These are phyloP conservation scores for Xiphophorus birchmanni DNA, from an alignment of 2,797 vertebrate genomes.

Conservation along the genomic window DNA sequence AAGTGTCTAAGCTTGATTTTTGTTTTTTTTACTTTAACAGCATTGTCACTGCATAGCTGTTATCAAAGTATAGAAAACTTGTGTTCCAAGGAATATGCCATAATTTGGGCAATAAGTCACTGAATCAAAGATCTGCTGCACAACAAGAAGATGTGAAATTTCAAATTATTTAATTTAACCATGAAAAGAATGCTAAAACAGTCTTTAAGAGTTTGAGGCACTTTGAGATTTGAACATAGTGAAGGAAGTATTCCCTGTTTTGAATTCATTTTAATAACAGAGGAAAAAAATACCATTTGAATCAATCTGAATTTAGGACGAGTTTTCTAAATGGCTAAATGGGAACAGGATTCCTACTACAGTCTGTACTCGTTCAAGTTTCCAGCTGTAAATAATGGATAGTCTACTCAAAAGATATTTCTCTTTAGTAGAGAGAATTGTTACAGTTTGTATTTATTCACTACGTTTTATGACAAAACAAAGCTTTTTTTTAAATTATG, in stretches of 20 bases:
- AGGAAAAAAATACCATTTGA: constrained; percentile 40
- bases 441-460: constrained; percentile 41
- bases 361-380: constrained; percentile 40
- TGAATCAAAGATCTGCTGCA: constrained; percentile 5
- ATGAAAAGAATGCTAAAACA: constrained; percentile 69
- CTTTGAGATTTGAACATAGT: constrained; percentile 68
- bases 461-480: constrained; percentile 32
- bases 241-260: constrained; percentile 69
- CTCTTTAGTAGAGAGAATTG: constrained; percentile 36
- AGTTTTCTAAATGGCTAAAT: constrained; percentile 42
- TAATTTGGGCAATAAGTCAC: not conserved
- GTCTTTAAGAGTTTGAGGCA: constrained; percentile 76
- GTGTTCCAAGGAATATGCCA: not conserved
- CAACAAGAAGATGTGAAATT: constrained; percentile 39
- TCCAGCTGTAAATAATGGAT: constrained; percentile 64
- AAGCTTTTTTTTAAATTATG: constrained; percentile 34
- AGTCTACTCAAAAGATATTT: constrained; percentile 52
- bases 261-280: constrained; percentile 44
- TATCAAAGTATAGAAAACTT: not conserved
- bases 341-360: constrained; percentile 38
- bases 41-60: not conserved
- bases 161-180: constrained; percentile 66
- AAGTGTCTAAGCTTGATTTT: not conserved
- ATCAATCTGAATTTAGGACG: constrained; percentile 43
- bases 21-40: not conserved